Percentiles rank a stretch among this genome's conserved stretches.
These are phyloP conservation scores for Falco peregrinus DNA, from an alignment of 2,797 vertebrate genomes.

Conservation along the genomic window DNA sequence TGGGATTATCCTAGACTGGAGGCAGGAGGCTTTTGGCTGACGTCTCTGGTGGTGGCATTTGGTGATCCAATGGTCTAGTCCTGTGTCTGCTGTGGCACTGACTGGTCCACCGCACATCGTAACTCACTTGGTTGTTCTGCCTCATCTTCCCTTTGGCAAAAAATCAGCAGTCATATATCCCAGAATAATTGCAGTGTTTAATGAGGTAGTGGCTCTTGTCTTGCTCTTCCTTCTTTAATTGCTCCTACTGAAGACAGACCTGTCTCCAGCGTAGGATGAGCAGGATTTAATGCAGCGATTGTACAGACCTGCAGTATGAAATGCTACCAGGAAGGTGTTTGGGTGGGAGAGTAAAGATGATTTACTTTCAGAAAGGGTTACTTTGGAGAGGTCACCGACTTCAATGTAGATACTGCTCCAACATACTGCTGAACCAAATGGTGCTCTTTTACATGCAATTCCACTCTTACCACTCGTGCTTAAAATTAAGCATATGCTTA, in stretches of 20 bases:
- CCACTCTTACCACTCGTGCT: conserved; percentile 25
- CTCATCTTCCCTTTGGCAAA: not conserved
- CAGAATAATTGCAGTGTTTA: not conserved
- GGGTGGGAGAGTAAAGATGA: not conserved
- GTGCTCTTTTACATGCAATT: not conserved
- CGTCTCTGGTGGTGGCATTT: not conserved
- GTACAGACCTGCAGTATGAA: not conserved
- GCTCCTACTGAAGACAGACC: not conserved
- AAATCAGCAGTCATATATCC: not conserved
- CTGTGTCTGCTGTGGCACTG: not conserved
- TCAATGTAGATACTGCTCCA: not conserved
- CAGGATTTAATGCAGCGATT: not conserved
- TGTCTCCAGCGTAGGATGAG: not conserved
- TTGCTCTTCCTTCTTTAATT: conserved; percentile 25
- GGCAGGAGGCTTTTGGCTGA: not conserved
- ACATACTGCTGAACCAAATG: not conserved
- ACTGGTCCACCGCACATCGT: accelerated
- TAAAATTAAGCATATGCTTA: conserved; percentile 60
- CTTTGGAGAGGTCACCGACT: not conserved
- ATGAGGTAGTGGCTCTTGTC: not conserved
- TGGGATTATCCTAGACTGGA: not conserved
- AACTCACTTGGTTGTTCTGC: not conserved
- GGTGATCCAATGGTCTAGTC: not conserved
- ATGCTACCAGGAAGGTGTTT: not conserved
- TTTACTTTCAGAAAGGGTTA: not conserved